Conservation (phyloP, 2,113 vertebrate genomes). For the Phoenicopterus ruber region DNA sequence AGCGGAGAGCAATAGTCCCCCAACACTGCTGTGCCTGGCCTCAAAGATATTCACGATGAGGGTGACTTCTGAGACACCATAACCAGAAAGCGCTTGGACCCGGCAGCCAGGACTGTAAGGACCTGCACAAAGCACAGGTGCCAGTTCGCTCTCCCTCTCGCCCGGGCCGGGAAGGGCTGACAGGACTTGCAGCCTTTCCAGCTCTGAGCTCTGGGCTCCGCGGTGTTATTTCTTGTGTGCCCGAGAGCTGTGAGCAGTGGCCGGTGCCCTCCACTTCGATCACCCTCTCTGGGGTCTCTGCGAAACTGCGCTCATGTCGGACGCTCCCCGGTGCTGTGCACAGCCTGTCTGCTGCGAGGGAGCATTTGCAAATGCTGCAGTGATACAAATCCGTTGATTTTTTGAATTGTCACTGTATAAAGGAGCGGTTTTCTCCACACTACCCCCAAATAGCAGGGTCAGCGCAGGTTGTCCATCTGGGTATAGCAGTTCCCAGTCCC, state of each 20-base stretch:
- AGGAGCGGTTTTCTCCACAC: background rate
- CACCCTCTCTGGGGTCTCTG: no score
- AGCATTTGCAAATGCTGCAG: background rate
- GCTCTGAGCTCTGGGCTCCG: background rate
- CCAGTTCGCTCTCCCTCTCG: background rate
- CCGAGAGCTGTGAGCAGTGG: background rate
- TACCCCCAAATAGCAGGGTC: background rate
- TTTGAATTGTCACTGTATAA: background rate
- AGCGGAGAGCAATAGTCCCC: rapidly evolving
- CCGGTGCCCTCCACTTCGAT: background rate
- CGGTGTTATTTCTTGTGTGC: background rate
- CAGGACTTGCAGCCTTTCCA: background rate
- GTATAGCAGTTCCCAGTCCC: rapidly evolving
- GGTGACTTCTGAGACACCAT: background rate
- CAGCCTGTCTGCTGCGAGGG: background rate
- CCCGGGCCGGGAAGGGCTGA: background rate
- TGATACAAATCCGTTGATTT: background rate
- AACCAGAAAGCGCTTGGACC: background rate
- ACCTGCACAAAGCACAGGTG: background rate
- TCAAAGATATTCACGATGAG: background rate
- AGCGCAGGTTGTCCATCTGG: background rate
- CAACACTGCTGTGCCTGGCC: background rate
- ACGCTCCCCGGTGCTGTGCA: background rate
- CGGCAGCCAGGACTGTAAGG: background rate
- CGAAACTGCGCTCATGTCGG: background rate